These are phyloP conservation scores for Carposina sasakii DNA, from an alignment of 1,140 invertebrate species.

Conservation along the genomic window DNA sequence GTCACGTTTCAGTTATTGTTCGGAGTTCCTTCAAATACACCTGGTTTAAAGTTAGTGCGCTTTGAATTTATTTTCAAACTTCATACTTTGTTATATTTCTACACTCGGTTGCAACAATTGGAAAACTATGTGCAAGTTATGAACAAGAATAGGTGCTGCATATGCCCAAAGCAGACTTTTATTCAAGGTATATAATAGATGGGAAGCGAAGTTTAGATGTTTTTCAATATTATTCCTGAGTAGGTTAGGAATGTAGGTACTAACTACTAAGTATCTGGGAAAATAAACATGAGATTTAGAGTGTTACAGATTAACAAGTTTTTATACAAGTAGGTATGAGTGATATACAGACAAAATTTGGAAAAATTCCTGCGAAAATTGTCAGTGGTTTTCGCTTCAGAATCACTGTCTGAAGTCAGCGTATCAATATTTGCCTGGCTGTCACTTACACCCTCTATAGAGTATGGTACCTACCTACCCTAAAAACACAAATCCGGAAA, in stretches of 20 bases:
- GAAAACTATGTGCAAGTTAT: not conserved
- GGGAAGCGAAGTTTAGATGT: not conserved
- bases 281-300: not conserved
- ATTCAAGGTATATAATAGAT: not conserved
- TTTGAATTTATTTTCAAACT: conserved; percentile 50
- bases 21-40: conserved; percentile 38
- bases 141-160: not conserved
- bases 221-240: not conserved
- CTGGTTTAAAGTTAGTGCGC: conserved; percentile 31
- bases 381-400: not conserved
- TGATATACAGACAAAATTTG: not conserved
- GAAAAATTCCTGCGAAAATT: not conserved
- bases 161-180: not conserved
- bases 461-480: too few species aligned
- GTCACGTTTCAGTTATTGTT: conserved; percentile 34
- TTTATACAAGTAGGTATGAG: not conserved
- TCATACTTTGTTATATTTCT: conserved; percentile 16
- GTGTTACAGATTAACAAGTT: not conserved
- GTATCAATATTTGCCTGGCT: too few species aligned
- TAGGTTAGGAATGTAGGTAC: not conserved
- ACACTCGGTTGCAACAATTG: conserved; percentile 12
- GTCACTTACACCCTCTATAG: too few species aligned
- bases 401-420: too few species aligned
- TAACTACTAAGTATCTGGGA: not conserved
- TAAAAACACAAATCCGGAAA: not conserved